phyloP scores from a whole-genome alignment of 2,797 vertebrate species.

The Coendou prehensilis region DNA sequence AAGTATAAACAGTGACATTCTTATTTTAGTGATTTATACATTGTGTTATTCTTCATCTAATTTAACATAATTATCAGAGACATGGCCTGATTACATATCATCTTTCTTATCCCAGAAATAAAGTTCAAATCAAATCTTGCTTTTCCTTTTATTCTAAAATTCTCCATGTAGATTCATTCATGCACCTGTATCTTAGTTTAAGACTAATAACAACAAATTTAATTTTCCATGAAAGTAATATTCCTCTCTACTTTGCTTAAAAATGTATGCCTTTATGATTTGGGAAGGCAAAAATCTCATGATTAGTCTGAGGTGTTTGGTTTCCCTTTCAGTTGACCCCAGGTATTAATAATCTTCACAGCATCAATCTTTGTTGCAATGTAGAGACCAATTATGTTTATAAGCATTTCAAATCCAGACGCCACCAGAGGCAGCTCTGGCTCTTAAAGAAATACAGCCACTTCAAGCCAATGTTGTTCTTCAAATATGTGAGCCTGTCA shows the following conservation, averaged over 20 bases:
- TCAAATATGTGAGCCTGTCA: background rate
- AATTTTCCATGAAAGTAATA: constrained; percentile 41
- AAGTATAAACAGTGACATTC: constrained; percentile 63
- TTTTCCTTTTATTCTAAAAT: constrained; percentile 47
- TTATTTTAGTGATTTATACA: constrained; percentile 50
- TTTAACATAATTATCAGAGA: constrained; percentile 65
- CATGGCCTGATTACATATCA: constrained; percentile 2
- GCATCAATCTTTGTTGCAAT: background rate
- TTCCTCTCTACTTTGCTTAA: background rate
- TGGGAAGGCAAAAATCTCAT: background rate
- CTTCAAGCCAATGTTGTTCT: background rate
- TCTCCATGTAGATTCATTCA: background rate
- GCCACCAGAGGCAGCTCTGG: background rate
- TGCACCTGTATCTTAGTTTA: background rate
- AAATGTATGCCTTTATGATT: background rate
- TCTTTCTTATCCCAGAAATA: constrained; percentile 54
- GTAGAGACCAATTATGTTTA: background rate
- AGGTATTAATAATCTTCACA: constrained; percentile 35
- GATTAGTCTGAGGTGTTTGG: background rate
- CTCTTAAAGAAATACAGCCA: constrained; percentile 12
- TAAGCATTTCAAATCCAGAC: constrained; percentile 40
- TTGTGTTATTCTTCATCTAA: constrained; percentile 46
- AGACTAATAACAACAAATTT: constrained; percentile 8
- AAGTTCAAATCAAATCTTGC: constrained; percentile 40
- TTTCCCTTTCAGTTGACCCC: constrained; percentile 6